These are phyloP conservation scores for Galagoides demidoff DNA, from an alignment of 2,797 vertebrate genomes.

Conservation along the genomic window DNA sequence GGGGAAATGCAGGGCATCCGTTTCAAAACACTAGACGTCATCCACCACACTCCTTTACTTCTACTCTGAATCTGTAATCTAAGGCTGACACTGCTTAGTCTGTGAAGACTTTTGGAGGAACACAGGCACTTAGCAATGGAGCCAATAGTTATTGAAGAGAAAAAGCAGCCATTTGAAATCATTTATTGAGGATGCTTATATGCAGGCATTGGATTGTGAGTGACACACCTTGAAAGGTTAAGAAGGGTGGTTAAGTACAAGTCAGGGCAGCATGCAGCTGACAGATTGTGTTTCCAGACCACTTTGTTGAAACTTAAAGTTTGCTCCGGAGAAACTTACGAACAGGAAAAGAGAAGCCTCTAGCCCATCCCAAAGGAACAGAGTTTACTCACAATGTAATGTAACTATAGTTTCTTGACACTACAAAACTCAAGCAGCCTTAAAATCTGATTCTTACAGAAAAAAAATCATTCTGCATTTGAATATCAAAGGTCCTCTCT, in stretches of 20 bases:
- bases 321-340: neutral
- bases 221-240: neutral
- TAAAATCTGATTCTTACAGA: neutral
- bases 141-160: neutral
- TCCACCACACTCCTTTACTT: neutral
- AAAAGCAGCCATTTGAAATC: neutral
- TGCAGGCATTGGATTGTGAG: neutral
- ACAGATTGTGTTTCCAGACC: neutral
- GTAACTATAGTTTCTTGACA: neutral
- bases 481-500: neutral
- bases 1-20: neutral
- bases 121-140: neutral
- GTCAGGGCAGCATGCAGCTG: neutral
- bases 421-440: neutral
- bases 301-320: neutral
- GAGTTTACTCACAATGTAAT: neutral
- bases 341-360: neutral
- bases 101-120: neutral
- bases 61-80: neutral
- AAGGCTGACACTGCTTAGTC: constrained; percentile 2
- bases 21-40: neutral
- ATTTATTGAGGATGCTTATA: neutral
- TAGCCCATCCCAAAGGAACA: neutral
- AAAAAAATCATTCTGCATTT: neutral
- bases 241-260: neutral